These are phyloP conservation scores for Drosophila meridionalis DNA, from an alignment of 2,888 invertebrate species.

Conservation along the genomic window DNA sequence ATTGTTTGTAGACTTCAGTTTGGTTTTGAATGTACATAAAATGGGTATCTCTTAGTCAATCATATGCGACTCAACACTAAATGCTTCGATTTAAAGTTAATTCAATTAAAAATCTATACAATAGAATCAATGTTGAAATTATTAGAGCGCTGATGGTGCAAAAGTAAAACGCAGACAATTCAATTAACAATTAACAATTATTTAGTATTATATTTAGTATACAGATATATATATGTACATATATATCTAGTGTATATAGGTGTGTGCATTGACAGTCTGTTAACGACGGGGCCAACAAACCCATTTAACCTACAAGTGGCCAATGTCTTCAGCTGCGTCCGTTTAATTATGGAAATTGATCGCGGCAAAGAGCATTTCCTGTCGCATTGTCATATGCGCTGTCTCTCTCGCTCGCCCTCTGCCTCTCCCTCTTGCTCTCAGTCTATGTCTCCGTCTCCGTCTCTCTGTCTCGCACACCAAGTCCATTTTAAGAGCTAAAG, in stretches of 20 bases:
- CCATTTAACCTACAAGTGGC: conserved; percentile 81
- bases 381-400: conserved; percentile 54
- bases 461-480: conserved; percentile 35
- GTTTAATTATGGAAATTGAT: conserved; percentile 83
- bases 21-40: background rate
- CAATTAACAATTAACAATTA: conserved; percentile 64
- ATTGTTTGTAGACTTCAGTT: background rate
- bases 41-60: conserved; percentile 4
- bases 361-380: conserved; percentile 80
- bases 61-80: conserved; percentile 3
- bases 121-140: conserved; percentile 79
- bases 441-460: background rate
- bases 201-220: conserved; percentile 4
- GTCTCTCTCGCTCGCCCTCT: background rate
- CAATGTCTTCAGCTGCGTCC: conserved; percentile 67
- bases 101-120: conserved; percentile 58
- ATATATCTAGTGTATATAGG: conserved; percentile 7
- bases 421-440: background rate
- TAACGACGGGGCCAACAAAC: conserved; percentile 75
- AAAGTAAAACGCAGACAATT: conserved; percentile 72
- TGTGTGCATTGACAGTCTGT: conserved; percentile 7
- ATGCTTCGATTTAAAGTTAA: conserved; percentile 36
- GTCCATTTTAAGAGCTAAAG: conserved; percentile 52
- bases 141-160: conserved; percentile 75
- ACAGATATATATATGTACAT: background rate